phyloP scores from a whole-genome alignment of 2,888 invertebrate genomes.

The Latrodectus elegans region DNA sequence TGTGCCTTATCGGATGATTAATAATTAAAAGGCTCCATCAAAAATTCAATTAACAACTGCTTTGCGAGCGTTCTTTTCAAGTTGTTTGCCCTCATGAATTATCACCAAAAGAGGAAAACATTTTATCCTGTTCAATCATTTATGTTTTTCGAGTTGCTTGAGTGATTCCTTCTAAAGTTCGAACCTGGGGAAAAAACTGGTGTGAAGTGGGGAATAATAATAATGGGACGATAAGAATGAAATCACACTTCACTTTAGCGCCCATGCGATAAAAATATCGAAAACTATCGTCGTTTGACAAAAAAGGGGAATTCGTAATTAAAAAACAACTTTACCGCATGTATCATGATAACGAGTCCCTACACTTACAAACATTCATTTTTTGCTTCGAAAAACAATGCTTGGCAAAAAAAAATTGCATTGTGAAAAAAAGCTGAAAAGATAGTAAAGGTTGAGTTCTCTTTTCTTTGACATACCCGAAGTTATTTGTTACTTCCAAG shows the following conservation, averaged over 20 bases:
- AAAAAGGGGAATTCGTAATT: constrained; percentile 23
- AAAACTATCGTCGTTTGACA: constrained; percentile 21
- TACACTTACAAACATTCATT: not conserved
- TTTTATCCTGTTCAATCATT: constrained; percentile 35
- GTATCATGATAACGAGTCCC: constrained; percentile 20
- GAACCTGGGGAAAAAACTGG: not conserved
- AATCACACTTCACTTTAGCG: constrained; percentile 4
- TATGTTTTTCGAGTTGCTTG: constrained; percentile 18
- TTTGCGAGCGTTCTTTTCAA: constrained; percentile 47
- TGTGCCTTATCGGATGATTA: too few species aligned
- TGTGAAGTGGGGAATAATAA: not conserved
- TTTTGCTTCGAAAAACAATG: constrained; percentile 6
- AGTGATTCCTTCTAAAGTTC: constrained; percentile 31
- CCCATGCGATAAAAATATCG: constrained; percentile 53
- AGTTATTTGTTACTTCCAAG: constrained; percentile 53
- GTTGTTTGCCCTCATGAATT: constrained; percentile 31
- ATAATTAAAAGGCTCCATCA: constrained; percentile 19
- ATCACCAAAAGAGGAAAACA: constrained; percentile 5
- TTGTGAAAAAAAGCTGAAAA: not conserved
- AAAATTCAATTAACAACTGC: constrained; percentile 55
- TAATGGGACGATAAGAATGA: too few species aligned
- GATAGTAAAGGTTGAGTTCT: constrained; percentile 16
- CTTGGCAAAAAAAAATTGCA: constrained; percentile 20
- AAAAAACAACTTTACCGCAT: constrained; percentile 49
- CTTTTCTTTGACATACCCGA: constrained; percentile 50